These are phyloP conservation scores for Eueides isabella DNA, from an alignment of 1,140 invertebrate species.

Conservation along the genomic window DNA sequence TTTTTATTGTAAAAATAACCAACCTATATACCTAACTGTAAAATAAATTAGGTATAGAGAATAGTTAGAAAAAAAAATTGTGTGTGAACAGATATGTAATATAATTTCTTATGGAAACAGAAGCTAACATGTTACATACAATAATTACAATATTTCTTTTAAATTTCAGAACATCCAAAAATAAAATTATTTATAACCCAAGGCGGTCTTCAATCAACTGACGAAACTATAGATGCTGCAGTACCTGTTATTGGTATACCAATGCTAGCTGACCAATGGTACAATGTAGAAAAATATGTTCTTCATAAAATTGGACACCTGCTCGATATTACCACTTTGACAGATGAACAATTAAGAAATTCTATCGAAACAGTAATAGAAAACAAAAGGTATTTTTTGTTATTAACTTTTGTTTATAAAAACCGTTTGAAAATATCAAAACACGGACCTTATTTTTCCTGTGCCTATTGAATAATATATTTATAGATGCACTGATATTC, in stretches of 20 bases:
- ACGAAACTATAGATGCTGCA: conserved; percentile 82
- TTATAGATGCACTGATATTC: neutral
- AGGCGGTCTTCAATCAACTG: conserved; percentile 83
- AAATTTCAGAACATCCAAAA: conserved; percentile 63
- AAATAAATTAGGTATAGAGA: no score
- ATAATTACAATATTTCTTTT: neutral
- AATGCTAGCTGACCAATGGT: conserved; percentile 58
- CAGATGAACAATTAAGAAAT: conserved; percentile 17
- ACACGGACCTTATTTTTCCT: no score
- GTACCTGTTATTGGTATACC: conserved; percentile 81
- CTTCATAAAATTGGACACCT: conserved; percentile 45
- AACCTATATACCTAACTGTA: no score
- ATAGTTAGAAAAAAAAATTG: no score
- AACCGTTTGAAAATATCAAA: no score
- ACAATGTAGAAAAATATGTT: conserved; percentile 54
- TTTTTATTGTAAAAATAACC: no score
- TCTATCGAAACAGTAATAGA: neutral
- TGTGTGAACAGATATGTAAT: no score
- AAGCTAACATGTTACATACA: no score
- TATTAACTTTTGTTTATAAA: neutral
- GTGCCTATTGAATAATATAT: no score
- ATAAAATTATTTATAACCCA: conserved; percentile 84
- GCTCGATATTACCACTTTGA: conserved; percentile 41
- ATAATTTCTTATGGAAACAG: no score
- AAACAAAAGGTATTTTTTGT: neutral